Conservation (phyloP, 2,888 invertebrate genomes). For the Catocala sponsa region DNA sequence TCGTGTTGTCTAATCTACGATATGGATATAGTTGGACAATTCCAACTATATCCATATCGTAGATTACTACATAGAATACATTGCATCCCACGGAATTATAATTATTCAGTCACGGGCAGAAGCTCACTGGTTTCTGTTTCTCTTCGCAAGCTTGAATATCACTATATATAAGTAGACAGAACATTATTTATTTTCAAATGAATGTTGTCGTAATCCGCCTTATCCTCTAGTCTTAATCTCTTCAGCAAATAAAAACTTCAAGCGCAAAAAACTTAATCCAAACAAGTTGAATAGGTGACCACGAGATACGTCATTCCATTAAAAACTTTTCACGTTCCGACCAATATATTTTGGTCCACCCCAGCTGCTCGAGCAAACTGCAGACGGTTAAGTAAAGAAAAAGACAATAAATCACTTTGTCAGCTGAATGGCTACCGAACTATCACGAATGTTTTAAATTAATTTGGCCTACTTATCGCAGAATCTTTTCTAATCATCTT, state of each 20-base stretch:
- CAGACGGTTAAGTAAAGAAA: conserved; percentile 14
- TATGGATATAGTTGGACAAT: no score
- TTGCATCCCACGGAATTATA: no score
- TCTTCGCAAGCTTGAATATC: no score
- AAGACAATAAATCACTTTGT: conserved; percentile 30
- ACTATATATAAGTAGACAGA: no score
- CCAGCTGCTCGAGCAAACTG: conserved; percentile 6
- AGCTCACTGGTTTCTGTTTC: no score
- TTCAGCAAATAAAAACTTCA: background rate
- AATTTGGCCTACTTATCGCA: conserved; percentile 6
- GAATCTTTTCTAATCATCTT: background rate
- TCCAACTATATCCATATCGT: no score
- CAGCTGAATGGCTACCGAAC: conserved; percentile 13
- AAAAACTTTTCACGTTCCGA: background rate
- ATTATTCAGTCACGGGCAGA: no score
- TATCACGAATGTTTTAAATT: conserved; percentile 6
- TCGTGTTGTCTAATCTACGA: no score
- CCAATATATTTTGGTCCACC: conserved; percentile 1
- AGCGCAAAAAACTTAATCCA: background rate
- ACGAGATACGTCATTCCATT: conserved; percentile 3
- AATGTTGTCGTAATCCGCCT: no score
- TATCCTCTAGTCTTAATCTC: background rate
- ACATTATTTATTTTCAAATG: no score
- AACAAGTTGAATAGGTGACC: background rate
- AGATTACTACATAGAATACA: no score